These are phyloP conservation scores for Drosophila anomalata DNA, from an alignment of 2,888 invertebrate genomes.

Conservation along the genomic window DNA sequence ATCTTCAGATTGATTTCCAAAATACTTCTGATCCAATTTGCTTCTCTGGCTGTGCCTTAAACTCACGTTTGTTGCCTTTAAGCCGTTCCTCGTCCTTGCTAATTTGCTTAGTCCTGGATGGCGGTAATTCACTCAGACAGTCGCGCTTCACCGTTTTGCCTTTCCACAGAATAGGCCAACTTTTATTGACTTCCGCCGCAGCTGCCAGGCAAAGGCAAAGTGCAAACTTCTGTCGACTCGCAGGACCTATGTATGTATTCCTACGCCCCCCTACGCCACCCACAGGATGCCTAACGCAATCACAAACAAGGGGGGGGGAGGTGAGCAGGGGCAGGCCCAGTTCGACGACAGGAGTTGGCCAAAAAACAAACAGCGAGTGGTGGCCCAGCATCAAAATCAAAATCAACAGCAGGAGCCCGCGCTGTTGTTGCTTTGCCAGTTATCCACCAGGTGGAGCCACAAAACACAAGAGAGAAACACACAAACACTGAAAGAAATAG, in stretches of 20 bases:
- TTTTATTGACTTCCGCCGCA: slow-evolving; percentile 75
- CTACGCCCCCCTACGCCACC: not conserved
- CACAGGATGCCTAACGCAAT: slow-evolving; percentile 54
- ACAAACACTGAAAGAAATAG: slow-evolving; percentile 10
- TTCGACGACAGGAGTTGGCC: slow-evolving; percentile 47
- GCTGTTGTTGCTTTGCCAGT: slow-evolving; percentile 12
- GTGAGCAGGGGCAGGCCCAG: not conserved
- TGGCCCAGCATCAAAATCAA: slow-evolving; percentile 41
- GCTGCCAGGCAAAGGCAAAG: slow-evolving; percentile 54
- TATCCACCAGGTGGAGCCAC: slow-evolving; percentile 16
- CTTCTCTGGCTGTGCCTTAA: not conserved
- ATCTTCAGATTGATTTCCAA: too few relatives aligned
- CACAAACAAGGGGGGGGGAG: slow-evolving; percentile 34
- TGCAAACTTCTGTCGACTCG: slow-evolving; percentile 62
- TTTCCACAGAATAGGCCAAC: slow-evolving; percentile 61
- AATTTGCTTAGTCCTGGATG: slow-evolving; percentile 31
- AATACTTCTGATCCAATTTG: not conserved
- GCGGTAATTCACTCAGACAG: slow-evolving; percentile 40
- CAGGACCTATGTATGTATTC: slow-evolving; percentile 16
- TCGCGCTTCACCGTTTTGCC: slow-evolving; percentile 7
- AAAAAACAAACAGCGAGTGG: slow-evolving; percentile 60
- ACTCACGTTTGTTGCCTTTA: not conserved
- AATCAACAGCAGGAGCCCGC: slow-evolving; percentile 54
- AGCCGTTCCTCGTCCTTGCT: slow-evolving; percentile 13
- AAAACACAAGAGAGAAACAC: slow-evolving; percentile 28